Evolutionary conservation across 1,140 invertebrate species (phyloP).

Genomic region (Kradibia gibbosae): DNA sequence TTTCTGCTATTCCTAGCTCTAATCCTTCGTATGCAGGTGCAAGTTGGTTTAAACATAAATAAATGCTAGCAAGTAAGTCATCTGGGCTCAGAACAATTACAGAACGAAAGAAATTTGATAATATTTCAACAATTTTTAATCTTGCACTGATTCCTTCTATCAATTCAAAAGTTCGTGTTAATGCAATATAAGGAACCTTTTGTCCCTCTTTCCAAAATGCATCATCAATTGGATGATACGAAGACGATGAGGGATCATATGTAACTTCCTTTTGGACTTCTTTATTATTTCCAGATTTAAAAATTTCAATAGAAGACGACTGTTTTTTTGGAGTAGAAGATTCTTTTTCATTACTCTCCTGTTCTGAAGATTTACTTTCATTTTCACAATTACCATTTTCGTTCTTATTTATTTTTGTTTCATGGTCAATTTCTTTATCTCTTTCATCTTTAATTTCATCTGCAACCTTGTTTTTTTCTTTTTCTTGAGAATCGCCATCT

Average conservation of each 20-base stretch:
- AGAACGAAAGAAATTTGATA: constrained; percentile 95
- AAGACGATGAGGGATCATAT: constrained; percentile 84
- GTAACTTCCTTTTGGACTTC: constrained; percentile 57
- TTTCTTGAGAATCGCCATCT: constrained; percentile 41
- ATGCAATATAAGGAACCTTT: constrained; percentile 91
- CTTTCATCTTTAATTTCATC: not conserved
- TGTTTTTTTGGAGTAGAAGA: constrained; percentile 17
- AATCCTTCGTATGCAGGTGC: constrained; percentile 93
- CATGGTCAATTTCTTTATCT: not conserved
- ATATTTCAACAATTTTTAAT: constrained; percentile 94
- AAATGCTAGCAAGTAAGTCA: constrained; percentile 92
- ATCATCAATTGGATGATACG: constrained; percentile 93
- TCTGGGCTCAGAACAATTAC: constrained; percentile 90
- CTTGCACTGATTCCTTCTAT: constrained; percentile 93
- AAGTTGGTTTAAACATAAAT: constrained; percentile 95
- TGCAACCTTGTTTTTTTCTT: not conserved
- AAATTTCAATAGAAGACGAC: not conserved
- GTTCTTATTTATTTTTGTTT: not conserved
- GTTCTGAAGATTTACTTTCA: constrained; percentile 31
- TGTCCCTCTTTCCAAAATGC: constrained; percentile 88
- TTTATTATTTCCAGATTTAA: constrained; percentile 40
- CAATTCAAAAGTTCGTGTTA: constrained; percentile 90
- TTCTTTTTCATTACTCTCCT: constrained; percentile 41
- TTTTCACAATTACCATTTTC: constrained; percentile 42
- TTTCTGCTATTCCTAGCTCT: constrained; percentile 95